Evolutionary conservation across 1,140 invertebrate genomes (phyloP), one percentile per base, ranked within the genome.

Genomic region (Bombus consobrinus): DNA sequence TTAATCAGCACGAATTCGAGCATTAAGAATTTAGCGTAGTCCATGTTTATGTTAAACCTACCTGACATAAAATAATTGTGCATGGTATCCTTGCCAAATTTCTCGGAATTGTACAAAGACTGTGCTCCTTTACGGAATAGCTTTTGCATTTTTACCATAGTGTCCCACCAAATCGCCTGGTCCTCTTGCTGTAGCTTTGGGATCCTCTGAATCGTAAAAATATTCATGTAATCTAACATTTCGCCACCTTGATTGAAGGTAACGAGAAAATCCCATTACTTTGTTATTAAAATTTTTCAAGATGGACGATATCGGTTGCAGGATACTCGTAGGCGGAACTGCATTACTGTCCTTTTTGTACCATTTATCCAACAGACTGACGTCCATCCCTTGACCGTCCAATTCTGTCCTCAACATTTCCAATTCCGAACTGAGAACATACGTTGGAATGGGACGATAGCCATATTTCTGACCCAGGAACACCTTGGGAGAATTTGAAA

Each of bases 1-100:
- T 53, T 53, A 53, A 53, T 22, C 6, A 59, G 6, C 57, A 28
- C 0, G 10, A 59, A 12, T 13, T 62, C 28, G 59, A 62, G 4
- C 28, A 13, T n/a, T 62, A 12, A 34, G n/a, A 1, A 15, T 2
- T 5, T 5, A 6, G 1, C 6, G 0, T 4, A 1, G 6, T 76
- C 28, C 12, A 1, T 6, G 22, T 15, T 41, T 22, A 5, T 25
- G 5, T 22, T 25, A 28, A 1, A 1, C 85, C 95, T 96, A 99
- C 98, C 98, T 83, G 99, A 99, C 99, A 99, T 99, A 92, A 99
- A 99, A 95, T 99, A 99, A 95, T 99, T 99, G 91, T 99, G 99
- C 97, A 99, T 99, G 28, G 97, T 97, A 73, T 99, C 98, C 90
- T 98, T 97, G 91, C 98, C 97, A 92, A 99, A 98, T 95, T 98